Percentiles rank a stretch among this genome's conserved stretches.
Conservation (phyloP, 2,888 invertebrate genomes). For the Autographa gamma region DNA sequence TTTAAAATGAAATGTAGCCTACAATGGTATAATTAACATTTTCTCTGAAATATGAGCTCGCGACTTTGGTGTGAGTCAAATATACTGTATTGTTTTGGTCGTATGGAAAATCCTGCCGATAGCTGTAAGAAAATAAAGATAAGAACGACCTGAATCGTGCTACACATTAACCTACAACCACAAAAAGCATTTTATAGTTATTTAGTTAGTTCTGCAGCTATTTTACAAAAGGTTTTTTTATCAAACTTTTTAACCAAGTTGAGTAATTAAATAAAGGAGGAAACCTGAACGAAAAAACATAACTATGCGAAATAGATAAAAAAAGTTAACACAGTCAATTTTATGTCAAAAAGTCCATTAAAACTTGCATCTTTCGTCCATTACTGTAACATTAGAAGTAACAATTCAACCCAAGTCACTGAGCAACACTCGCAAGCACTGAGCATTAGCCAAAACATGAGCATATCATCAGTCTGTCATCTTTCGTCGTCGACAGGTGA, state of each 20-base stretch:
- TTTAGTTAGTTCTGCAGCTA: too few species aligned
- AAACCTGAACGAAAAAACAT: too few species aligned
- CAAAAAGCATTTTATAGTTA: too few species aligned
- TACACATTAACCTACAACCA: too few species aligned
- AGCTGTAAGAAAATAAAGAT: not conserved
- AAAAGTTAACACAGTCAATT: too few species aligned
- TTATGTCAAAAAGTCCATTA: not conserved
- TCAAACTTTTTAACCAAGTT: too few species aligned
- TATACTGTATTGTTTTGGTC: not conserved
- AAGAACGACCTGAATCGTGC: too few species aligned
- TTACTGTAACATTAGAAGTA: not conserved
- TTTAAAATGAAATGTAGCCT: slow-evolving; percentile 5
- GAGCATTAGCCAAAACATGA: not conserved
- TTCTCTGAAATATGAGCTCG: not conserved
- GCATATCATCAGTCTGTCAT: not conserved
- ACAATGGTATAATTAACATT: not conserved
- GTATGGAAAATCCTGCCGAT: not conserved
- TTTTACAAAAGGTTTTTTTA: too few species aligned
- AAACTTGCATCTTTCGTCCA: not conserved
- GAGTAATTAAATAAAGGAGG: too few species aligned
- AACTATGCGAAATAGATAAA: too few species aligned
- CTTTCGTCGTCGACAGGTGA: not conserved
- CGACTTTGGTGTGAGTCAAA: not conserved
- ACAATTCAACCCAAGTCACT: not conserved
- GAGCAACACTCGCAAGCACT: not conserved